A percentile compares a stretch with the other conserved stretches of the same genome.
These are phyloP conservation scores for Pedetes capensis DNA, from an alignment of 2,113 vertebrate genomes.

Conservation along the genomic window DNA sequence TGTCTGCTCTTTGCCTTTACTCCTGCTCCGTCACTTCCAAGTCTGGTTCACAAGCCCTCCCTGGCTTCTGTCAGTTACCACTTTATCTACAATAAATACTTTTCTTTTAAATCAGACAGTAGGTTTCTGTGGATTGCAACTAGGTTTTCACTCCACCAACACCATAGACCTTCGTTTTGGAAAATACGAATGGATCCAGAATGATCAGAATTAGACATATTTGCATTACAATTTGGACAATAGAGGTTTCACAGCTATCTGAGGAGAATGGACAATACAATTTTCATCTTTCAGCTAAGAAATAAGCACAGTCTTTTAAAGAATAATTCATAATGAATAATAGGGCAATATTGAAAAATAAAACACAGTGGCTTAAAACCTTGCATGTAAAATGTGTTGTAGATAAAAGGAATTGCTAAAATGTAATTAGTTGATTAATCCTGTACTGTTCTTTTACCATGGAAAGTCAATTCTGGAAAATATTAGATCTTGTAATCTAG, in stretches of 20 bases:
- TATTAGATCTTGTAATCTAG: not conserved
- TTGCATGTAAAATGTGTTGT: not conserved
- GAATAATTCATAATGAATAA: not conserved
- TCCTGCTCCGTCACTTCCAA: not conserved
- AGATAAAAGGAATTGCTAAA: not conserved
- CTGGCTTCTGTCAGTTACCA: not conserved
- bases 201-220: not conserved
- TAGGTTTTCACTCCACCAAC: not conserved
- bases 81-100: not conserved
- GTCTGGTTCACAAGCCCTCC: not conserved
- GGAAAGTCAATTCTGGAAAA: constrained; percentile 21
- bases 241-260: not conserved
- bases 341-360: not conserved
- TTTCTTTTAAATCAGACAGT: not conserved
- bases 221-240: not conserved
- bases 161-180: not conserved
- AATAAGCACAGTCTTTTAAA: not conserved
- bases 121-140: not conserved
- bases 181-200: not conserved
- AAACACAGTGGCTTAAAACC: not conserved
- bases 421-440: not conserved
- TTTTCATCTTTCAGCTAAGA: not conserved
- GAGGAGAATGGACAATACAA: not conserved
- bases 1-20: not conserved
- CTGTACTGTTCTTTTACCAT: not conserved